Evolutionary conservation across 1,140 invertebrate genomes (phyloP).

Genomic region (Plutomurus gul): DNA sequence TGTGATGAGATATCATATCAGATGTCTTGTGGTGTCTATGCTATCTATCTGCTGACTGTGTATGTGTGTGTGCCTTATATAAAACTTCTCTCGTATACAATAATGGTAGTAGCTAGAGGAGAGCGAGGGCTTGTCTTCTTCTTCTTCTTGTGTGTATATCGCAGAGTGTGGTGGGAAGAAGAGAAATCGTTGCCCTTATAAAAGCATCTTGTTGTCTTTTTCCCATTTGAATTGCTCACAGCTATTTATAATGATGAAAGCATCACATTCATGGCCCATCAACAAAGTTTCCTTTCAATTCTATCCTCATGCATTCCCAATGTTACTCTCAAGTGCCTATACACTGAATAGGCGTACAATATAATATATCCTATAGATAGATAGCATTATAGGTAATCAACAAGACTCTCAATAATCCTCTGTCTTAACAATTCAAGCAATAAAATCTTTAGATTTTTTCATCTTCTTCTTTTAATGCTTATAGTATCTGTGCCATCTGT

Average conservation of each 20-base stretch:
- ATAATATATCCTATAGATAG: too few relatives aligned
- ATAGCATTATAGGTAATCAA: too few relatives aligned
- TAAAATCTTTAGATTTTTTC: background rate
- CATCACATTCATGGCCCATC: too few relatives aligned
- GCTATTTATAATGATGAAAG: conserved; percentile 17
- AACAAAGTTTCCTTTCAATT: too few relatives aligned
- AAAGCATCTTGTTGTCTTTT: conserved; percentile 16
- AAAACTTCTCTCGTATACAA: too few relatives aligned
- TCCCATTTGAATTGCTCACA: conserved; percentile 7
- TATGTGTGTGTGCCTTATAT: too few relatives aligned
- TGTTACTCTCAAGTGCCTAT: background rate
- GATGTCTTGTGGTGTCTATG: background rate
- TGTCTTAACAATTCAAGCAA: background rate
- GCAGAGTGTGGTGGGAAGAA: background rate
- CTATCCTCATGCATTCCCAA: too few relatives aligned
- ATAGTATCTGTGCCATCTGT: too few relatives aligned
- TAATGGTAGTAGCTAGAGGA: too few relatives aligned
- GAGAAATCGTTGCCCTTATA: conserved; percentile 19
- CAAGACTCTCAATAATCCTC: too few relatives aligned
- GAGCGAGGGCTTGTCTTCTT: too few relatives aligned
- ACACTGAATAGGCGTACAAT: too few relatives aligned
- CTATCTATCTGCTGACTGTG: background rate
- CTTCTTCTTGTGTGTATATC: background rate
- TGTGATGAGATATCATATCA: background rate
- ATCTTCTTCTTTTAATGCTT: background rate